Conservation (phyloP, 2,888 invertebrate species). For the Epinotia ramella region DNA sequence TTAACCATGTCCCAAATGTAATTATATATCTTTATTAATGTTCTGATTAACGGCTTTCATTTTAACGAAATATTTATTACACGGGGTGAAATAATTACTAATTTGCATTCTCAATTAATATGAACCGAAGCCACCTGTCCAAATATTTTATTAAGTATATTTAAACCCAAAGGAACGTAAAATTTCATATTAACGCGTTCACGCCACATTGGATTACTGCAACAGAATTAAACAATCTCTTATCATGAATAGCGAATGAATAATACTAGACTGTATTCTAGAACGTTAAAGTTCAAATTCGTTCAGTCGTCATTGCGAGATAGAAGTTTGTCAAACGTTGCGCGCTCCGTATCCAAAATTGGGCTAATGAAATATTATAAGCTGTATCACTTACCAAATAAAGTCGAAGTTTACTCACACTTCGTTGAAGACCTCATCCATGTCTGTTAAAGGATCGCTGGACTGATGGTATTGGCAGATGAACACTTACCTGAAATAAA, state of each 20-base stretch:
- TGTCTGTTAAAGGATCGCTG: conserved; percentile 11
- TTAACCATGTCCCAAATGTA: neutral
- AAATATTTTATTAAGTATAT: conserved; percentile 12
- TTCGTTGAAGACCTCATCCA: neutral
- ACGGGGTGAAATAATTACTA: neutral
- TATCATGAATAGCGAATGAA: no score
- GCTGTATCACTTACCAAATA: conserved; percentile 39
- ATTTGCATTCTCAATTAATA: conserved; percentile 10
- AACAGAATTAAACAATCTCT: no score
- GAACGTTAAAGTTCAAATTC: neutral
- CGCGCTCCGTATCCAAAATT: neutral
- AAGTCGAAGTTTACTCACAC: conserved; percentile 14
- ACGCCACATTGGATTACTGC: conserved; percentile 10
- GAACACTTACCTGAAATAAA: neutral
- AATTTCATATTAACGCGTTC: conserved; percentile 14
- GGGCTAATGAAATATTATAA: conserved; percentile 40
- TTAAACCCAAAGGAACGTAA: neutral
- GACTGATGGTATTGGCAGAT: neutral
- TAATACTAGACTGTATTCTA: neutral
- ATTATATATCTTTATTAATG: neutral
- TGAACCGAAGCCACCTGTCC: neutral
- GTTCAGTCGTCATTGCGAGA: neutral
- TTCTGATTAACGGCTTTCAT: neutral
- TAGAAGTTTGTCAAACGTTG: neutral
- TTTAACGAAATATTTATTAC: neutral